A percentile compares a stretch with the other conserved stretches of the same genome.
Conservation (phyloP, 2,888 invertebrate genomes). For the Sycophila texana region DNA sequence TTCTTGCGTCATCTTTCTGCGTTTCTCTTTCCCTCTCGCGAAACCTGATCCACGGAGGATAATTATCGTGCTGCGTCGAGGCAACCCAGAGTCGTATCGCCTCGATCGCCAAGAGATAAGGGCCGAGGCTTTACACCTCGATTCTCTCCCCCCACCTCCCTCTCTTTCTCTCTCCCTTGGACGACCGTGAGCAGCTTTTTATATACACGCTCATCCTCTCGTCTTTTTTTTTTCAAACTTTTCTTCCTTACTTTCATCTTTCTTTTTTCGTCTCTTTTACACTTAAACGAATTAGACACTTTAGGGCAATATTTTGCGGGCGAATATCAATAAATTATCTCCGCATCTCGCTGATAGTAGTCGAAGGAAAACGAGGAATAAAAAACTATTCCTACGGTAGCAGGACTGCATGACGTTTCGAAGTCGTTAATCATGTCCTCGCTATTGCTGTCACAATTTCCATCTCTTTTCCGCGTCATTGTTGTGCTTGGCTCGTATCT, state of each 20-base stretch:
- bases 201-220: constrained; percentile 5
- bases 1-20: constrained; percentile 41
- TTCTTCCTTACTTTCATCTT: background rate
- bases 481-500: constrained; percentile 15
- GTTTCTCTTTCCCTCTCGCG: constrained; percentile 46
- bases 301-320: constrained; percentile 24
- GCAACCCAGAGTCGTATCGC: constrained; percentile 55
- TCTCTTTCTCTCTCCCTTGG: background rate
- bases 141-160: constrained; percentile 9
- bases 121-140: constrained; percentile 54
- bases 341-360: background rate
- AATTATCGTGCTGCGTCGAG: constrained; percentile 56
- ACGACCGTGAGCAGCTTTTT: constrained; percentile 41
- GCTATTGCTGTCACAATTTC: constrained; percentile 36
- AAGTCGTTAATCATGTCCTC: constrained; percentile 49
- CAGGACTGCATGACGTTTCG: constrained; percentile 35
- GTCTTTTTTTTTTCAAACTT: background rate
- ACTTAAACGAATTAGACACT: constrained; percentile 15
- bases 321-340: constrained; percentile 40
- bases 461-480: constrained; percentile 51
- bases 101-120: constrained; percentile 56
- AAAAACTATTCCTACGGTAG: constrained; percentile 11
- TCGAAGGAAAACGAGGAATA: constrained; percentile 25
- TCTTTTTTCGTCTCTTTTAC: constrained; percentile 22
- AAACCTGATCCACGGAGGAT: constrained; percentile 58